These are phyloP conservation scores for Ctenicera cuprea DNA, from an alignment of 2,888 invertebrate genomes.

Conservation along the genomic window DNA sequence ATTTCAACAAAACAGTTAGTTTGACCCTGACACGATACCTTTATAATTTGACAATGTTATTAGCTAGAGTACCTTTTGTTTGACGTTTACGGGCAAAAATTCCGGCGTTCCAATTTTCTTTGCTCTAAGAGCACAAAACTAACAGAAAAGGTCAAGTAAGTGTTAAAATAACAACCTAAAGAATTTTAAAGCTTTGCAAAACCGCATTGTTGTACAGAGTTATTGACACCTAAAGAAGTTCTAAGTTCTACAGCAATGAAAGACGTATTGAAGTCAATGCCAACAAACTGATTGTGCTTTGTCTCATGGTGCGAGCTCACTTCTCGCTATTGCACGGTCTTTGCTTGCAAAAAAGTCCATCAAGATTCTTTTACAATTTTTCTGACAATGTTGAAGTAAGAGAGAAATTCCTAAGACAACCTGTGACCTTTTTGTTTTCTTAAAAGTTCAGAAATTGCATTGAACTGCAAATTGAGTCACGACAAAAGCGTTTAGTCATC, in stretches of 20 bases:
- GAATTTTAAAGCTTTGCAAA: not conserved
- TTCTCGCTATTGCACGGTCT: not conserved
- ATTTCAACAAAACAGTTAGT: no score
- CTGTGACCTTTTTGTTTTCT: not conserved
- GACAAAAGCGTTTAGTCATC: not conserved
- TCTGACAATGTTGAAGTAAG: no score
- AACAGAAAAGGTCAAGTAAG: slow-evolving; percentile 23
- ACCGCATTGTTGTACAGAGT: slow-evolving; percentile 1
- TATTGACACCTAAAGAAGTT: slow-evolving; percentile 27
- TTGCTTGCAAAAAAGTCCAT: not conserved
- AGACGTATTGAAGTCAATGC: slow-evolving; percentile 26
- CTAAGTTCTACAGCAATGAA: not conserved
- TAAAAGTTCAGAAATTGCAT: not conserved
- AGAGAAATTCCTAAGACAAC: slow-evolving; percentile 4
- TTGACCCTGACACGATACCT: no score
- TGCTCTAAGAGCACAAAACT: not conserved
- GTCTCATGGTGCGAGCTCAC: not conserved
- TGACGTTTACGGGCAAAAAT: slow-evolving; percentile 2
- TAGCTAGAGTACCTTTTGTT: no score
- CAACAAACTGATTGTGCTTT: slow-evolving; percentile 14
- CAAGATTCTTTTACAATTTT: not conserved
- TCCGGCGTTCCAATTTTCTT: not conserved
- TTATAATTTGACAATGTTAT: no score
- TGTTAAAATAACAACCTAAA: not conserved
- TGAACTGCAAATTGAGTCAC: slow-evolving; percentile 9